Conservation (phyloP, 2,113 vertebrate species). For the Athene cunicularia region DNA sequence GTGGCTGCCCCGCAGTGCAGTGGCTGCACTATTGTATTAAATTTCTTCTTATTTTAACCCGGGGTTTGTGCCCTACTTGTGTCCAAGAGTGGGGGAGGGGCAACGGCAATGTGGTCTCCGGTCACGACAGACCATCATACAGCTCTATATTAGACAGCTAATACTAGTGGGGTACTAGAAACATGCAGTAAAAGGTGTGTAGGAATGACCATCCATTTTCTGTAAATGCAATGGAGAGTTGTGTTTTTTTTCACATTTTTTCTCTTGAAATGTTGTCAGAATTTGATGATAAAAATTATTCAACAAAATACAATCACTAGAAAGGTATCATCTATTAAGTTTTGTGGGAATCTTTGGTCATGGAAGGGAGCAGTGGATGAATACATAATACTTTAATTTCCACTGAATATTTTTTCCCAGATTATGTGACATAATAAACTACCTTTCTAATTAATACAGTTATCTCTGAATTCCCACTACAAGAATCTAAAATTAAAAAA, state of each 20-base stretch:
- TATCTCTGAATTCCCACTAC: neutral
- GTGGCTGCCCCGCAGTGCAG: too few species aligned
- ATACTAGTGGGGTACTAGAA: neutral
- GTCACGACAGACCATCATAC: too few species aligned
- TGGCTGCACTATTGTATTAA: too few species aligned
- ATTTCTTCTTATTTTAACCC: too few species aligned
- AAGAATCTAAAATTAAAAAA: neutral
- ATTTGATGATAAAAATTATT: neutral
- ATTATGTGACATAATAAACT: neutral
- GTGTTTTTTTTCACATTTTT: neutral
- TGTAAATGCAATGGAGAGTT: neutral
- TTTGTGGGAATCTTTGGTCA: neutral
- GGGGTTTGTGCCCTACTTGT: too few species aligned
- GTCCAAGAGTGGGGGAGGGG: too few species aligned
- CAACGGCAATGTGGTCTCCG: too few species aligned
- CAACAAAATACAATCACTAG: neutral
- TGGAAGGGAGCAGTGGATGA: neutral
- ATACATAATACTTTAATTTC: neutral
- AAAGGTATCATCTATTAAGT: neutral
- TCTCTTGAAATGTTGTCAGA: neutral
- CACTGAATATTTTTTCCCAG: neutral
- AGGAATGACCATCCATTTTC: neutral
- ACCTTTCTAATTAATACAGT: neutral
- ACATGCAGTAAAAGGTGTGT: fast-evolving
- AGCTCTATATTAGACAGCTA: neutral